Base-by-base conservation (phyloP, 2,888 invertebrate genomes). In the Hartigia nigra region DNA sequence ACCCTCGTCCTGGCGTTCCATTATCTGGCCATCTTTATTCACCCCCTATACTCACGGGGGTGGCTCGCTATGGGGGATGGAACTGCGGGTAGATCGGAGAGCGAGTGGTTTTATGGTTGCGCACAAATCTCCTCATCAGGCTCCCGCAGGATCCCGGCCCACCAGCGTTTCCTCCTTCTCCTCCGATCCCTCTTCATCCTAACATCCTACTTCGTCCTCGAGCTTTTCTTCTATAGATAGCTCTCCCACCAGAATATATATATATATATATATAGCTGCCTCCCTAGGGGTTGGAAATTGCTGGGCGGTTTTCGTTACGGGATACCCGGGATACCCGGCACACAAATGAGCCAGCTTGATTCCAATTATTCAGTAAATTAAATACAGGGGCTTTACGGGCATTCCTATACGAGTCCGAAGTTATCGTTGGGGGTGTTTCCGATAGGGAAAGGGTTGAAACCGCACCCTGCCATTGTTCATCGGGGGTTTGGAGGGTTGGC, bases 351-450 rank as follows among this genome's bases (percentile, higher is more conserved):
- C 84, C 90, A 86, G 90, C 90, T 91, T 91, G 89, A 89, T 91
- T 90, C 90, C 90, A 91, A 91, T 91, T 91, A 91, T 91, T 91
- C 91, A 89, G 90, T 91, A 91, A 91, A 91, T 91, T 91, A 91
- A 91, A 91, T 90, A 89, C 91, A 86, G 85, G 84, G 86, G 77
- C 86, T 90, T 90, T 87, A 88, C 87, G 86, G 87, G 85, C 88
- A 83, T 83, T 82, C 81, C 39, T 76, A 70, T 75, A 72, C 11
- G 77, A 37, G 35, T 80, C 82, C 84, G 70, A 77, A 83, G 89
- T 90, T 90, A 89, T 88, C 87, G 87, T 82, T 78, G 80, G 78
- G 83, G 82, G 78, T 74, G 84, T 78, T 74, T 69, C 78, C 76
- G 78, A 75, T 75, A 31, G 81, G 74, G 83, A 87, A 88, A 88